A percentile compares a stretch with the other conserved stretches of the same genome.
Conservation (phyloP, 2,888 invertebrate species). For the Meloe dianella region DNA sequence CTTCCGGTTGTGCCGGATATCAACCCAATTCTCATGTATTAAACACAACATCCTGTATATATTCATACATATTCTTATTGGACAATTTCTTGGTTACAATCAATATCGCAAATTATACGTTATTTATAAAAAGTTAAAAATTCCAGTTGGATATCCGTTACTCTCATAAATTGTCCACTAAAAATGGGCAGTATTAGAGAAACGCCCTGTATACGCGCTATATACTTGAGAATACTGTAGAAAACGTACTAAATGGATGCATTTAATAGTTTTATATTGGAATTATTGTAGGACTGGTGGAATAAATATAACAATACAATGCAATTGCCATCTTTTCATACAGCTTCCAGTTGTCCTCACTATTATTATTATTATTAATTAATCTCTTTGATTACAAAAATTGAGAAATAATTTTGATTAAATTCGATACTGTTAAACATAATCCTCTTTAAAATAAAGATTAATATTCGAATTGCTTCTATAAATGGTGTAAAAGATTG, state of each 20-base stretch:
- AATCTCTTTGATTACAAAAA: too few species aligned
- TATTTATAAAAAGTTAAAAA: too few species aligned
- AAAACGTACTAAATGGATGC: slow-evolving; percentile 29
- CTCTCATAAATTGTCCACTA: too few species aligned
- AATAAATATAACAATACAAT: slow-evolving; percentile 32
- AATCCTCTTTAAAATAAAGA: neutral
- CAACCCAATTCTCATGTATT: neutral
- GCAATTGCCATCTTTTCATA: too few species aligned
- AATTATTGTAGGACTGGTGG: slow-evolving; percentile 27
- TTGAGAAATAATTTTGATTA: too few species aligned
- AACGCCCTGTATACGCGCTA: too few species aligned
- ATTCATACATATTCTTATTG: too few species aligned
- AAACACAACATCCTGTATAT: neutral
- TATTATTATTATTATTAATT: neutral
- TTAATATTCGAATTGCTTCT: neutral
- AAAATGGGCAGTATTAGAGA: too few species aligned
- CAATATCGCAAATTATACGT: too few species aligned
- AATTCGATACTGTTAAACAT: neutral
- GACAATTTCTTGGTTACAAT: too few species aligned
- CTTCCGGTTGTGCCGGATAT: neutral
- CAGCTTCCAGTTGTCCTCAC: neutral
- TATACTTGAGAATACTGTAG: slow-evolving; percentile 3
- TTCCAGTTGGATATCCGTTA: too few species aligned
- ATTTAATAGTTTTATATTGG: slow-evolving; percentile 31
- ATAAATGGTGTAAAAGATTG: neutral